These are phyloP conservation scores for Fabriciana adippe DNA, from an alignment of 2,888 invertebrate species.

Conservation along the genomic window DNA sequence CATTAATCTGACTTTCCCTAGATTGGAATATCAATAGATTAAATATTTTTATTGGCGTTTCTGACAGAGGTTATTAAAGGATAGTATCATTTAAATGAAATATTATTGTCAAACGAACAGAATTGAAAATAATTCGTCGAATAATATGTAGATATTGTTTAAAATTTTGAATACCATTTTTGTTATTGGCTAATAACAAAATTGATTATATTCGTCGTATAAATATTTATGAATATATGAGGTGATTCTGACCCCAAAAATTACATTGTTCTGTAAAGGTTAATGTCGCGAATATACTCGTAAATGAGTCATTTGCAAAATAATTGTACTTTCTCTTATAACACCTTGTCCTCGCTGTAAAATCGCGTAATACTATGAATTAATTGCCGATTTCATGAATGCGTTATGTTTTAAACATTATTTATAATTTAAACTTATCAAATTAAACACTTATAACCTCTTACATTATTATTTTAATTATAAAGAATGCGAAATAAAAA, in stretches of 20 bases:
- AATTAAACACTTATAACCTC: too few relatives aligned
- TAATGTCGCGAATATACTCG: slow-evolving; percentile 11
- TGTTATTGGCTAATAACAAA: not conserved
- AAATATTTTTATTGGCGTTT: not conserved
- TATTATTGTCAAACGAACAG: not conserved
- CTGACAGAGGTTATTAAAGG: not conserved
- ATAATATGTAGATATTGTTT: not conserved
- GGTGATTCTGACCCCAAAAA: slow-evolving; percentile 5
- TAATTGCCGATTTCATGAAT: too few relatives aligned
- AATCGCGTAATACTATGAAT: too few relatives aligned
- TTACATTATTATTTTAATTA: too few relatives aligned
- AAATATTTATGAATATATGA: slow-evolving; percentile 8
- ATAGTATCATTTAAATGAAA: not conserved
- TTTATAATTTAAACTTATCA: too few relatives aligned
- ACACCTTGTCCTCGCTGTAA: too few relatives aligned
- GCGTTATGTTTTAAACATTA: too few relatives aligned
- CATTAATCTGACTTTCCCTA: slow-evolving; percentile 4
- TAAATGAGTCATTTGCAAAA: too few relatives aligned
- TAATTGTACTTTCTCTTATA: too few relatives aligned
- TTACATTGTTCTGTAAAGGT: slow-evolving; percentile 2
- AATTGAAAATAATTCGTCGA: not conserved
- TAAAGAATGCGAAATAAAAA: too few relatives aligned
- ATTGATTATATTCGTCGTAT: not conserved
- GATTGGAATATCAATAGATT: not conserved
- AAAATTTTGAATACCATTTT: not conserved